These are phyloP conservation scores for Arizona elegans DNA, from an alignment of 2,113 vertebrate species.

Conservation along the genomic window DNA sequence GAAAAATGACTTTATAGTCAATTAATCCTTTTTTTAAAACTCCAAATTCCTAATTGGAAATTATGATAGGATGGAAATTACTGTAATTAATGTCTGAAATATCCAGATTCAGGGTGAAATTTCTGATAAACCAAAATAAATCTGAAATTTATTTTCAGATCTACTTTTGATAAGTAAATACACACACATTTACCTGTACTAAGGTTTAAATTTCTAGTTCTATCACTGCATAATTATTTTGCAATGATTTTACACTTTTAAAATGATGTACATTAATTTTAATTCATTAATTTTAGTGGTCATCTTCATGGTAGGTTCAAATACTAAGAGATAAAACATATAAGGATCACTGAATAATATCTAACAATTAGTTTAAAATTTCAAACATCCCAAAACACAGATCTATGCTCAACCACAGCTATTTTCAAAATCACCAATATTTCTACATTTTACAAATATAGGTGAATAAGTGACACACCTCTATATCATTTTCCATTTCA, in stretches of 20 bases:
- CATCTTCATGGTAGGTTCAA: background rate
- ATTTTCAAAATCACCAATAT: slow-evolving; percentile 66
- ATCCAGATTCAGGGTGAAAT: background rate
- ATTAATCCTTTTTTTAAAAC: background rate
- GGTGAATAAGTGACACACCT: slow-evolving; percentile 85
- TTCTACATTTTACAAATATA: slow-evolving; percentile 66
- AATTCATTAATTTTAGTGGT: background rate
- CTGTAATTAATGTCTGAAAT: background rate
- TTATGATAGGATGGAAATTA: background rate
- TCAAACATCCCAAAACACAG: background rate
- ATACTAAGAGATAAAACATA: background rate
- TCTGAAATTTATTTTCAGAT: background rate
- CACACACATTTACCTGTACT: background rate
- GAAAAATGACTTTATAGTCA: background rate
- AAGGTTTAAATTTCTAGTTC: background rate
- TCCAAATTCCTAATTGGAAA: background rate
- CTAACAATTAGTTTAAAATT: background rate
- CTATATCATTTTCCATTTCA: slow-evolving; percentile 82
- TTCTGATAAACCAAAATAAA: background rate
- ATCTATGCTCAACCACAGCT: slow-evolving; percentile 54
- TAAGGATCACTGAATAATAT: background rate
- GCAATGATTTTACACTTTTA: background rate
- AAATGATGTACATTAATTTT: background rate
- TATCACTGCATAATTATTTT: background rate
- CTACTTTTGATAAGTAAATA: background rate